Evolutionary conservation across 2,113 vertebrate species (phyloP).

Genomic region (Osmerus eperlanus): DNA sequence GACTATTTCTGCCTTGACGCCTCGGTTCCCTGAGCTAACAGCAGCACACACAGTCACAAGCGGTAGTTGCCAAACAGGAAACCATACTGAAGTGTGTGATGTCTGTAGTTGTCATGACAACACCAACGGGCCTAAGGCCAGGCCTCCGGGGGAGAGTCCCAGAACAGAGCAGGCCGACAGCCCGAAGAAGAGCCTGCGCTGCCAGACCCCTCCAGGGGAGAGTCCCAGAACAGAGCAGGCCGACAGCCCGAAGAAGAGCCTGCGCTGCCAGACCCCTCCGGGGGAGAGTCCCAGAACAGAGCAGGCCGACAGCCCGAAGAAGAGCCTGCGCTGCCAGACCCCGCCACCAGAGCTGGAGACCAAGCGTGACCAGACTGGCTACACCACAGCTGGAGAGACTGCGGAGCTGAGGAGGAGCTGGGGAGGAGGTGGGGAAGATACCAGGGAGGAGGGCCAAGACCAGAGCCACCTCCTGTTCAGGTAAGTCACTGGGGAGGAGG

Average conservation of each 20-base stretch:
- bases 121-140: background rate
- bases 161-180: slow-evolving; percentile 58
- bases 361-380: slow-evolving; percentile 74
- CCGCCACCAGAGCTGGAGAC: slow-evolving; percentile 57
- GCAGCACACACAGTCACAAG: too few relatives aligned
- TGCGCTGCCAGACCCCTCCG: background rate
- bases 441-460: slow-evolving; percentile 63
- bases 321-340: slow-evolving; percentile 13
- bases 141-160: slow-evolving; percentile 37
- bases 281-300: slow-evolving; percentile 59
- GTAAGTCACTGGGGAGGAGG: slow-evolving; percentile 45
- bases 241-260: slow-evolving; percentile 37
- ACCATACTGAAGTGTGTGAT: background rate
- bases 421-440: too few relatives aligned
- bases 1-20: too few relatives aligned
- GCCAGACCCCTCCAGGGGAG: background rate
- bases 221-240: slow-evolving; percentile 60
- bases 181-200: slow-evolving; percentile 35
- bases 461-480: slow-evolving; percentile 64
- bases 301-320: slow-evolving; percentile 45
- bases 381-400: slow-evolving; percentile 76
- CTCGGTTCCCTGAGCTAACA: background rate
- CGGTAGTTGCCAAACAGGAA: too few relatives aligned
- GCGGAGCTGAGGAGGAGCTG: too few relatives aligned
- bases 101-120: slow-evolving; percentile 20